Conservation (phyloP, 2,113 vertebrate genomes). For the Scolopax mira region DNA sequence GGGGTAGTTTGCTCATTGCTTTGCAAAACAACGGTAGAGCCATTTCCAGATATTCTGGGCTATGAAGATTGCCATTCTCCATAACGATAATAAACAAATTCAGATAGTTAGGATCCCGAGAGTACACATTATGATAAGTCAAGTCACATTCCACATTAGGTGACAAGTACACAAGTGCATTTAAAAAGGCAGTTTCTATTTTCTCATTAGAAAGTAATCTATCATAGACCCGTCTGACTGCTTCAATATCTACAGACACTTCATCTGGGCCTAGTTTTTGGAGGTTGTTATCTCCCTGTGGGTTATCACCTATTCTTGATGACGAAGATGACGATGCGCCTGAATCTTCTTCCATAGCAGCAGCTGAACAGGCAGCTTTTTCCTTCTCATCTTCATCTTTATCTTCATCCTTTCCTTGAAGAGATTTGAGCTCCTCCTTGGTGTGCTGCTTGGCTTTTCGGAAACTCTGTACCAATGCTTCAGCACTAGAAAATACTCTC, state of each 20-base stretch:
- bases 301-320: conserved; percentile 79
- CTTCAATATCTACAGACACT: conserved; percentile 89
- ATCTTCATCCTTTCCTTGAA: conserved; percentile 96
- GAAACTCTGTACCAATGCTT: conserved; percentile 92
- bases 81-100: conserved; percentile 96
- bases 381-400: conserved; percentile 98
- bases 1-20: conserved; percentile 95
- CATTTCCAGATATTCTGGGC: conserved; percentile 96
- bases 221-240: conserved; percentile 90
- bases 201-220: conserved; percentile 88
- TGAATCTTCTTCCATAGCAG: conserved; percentile 88
- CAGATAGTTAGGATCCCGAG: conserved; percentile 92
- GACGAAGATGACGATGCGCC: conserved; percentile 76
- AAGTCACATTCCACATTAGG: conserved; percentile 97
- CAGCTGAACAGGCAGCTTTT: conserved; percentile 84
- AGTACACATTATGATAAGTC: conserved; percentile 94
- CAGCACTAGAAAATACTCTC: conserved; percentile 91
- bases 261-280: conserved; percentile 80
- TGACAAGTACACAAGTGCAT: conserved; percentile 93
- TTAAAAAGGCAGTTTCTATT: conserved; percentile 92
- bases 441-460: conserved; percentile 83
- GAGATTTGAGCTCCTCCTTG: conserved; percentile 89
- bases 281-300: conserved; percentile 75
- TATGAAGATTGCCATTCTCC: conserved; percentile 98
- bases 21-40: conserved; percentile 96